Evolutionary conservation across 2,113 vertebrate species (phyloP).

Genomic region (Salvelinus alpinus): DNA sequence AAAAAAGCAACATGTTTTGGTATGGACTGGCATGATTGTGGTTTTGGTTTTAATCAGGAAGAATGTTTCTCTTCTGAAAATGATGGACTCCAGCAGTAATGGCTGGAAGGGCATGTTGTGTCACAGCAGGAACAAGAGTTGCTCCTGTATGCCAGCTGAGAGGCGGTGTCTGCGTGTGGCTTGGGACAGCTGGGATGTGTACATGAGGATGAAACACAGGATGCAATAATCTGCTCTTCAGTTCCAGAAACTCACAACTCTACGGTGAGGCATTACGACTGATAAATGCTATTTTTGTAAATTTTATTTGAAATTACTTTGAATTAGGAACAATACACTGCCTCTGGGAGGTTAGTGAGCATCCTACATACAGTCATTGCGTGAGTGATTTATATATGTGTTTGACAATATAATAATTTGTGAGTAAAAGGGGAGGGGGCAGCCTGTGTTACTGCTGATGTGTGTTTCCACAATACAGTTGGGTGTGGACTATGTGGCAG

Average conservation of each 20-base stretch:
- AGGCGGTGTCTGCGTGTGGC: conserved; percentile 50
- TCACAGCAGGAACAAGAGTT: background rate
- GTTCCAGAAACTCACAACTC: conserved; percentile 59
- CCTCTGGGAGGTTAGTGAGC: too few relatives aligned
- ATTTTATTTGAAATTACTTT: too few relatives aligned
- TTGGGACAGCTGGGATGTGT: conserved; percentile 82
- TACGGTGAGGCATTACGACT: conserved; percentile 64
- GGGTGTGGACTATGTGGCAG: conserved; percentile 79
- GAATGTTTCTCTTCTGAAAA: too few relatives aligned
- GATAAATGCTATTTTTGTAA: too few relatives aligned
- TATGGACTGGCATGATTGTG: conserved; percentile 45
- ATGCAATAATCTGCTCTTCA: conserved; percentile 73
- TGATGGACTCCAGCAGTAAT: background rate
- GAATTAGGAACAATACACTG: too few relatives aligned
- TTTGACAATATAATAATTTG: too few relatives aligned
- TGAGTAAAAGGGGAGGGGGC: too few relatives aligned
- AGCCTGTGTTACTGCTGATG: too few relatives aligned
- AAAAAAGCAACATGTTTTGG: conserved; percentile 73
- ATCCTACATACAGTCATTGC: too few relatives aligned
- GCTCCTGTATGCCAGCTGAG: conserved; percentile 51
- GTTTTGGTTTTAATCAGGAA: background rate
- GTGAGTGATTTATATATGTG: too few relatives aligned
- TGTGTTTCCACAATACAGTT: conserved; percentile 62
- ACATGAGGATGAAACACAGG: conserved; percentile 72
- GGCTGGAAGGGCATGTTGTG: background rate